Conservation (phyloP, 2,113 vertebrate species). For the Phoxinus phoxinus region DNA sequence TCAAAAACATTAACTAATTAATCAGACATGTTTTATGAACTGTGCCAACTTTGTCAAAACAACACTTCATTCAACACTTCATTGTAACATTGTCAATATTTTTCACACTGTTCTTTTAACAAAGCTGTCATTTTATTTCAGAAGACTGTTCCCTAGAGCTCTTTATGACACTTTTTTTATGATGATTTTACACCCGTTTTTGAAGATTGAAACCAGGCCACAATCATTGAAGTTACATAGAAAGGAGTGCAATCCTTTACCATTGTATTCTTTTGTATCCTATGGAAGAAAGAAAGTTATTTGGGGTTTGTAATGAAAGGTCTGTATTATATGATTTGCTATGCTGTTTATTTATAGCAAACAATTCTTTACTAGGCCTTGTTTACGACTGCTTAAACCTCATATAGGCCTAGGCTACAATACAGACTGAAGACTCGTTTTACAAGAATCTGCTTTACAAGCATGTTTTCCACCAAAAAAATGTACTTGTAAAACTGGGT, state of each 20-base stretch:
- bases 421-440: not conserved
- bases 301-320: not conserved
- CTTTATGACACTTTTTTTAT: not conserved
- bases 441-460: slow-evolving; percentile 10
- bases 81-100: too few relatives aligned
- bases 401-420: not conserved
- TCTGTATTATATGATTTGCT: not conserved
- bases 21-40: too few relatives aligned
- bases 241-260: not conserved
- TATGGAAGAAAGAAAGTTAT: not conserved
- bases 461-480: slow-evolving; percentile 7
- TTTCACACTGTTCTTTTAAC: too few relatives aligned
- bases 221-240: not conserved
- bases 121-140: not conserved
- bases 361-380: not conserved
- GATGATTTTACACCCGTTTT: not conserved
- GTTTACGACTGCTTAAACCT: not conserved
- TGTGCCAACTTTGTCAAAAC: too few relatives aligned
- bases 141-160: not conserved
- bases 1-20: too few relatives aligned
- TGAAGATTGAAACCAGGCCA: not conserved
- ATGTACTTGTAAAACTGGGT: slow-evolving; percentile 34
- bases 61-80: too few relatives aligned
- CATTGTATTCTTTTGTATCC: not conserved
- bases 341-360: not conserved